Evolutionary conservation across 2,888 invertebrate genomes (phyloP), one percentile per base, ranked within the genome.

Genomic region (Panzeria rudis): DNA sequence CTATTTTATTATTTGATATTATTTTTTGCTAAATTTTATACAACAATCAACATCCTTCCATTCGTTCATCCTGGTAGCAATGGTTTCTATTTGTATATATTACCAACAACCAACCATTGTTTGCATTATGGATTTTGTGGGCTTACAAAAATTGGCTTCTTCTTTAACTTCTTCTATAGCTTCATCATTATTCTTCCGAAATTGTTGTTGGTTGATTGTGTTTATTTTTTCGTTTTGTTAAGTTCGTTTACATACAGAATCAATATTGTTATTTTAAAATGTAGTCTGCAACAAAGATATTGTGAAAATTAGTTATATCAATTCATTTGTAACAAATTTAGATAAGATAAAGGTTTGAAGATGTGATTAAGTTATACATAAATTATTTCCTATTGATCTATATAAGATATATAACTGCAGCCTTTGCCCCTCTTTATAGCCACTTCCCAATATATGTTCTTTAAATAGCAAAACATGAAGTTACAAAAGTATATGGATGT

Each of bases 71-170:
- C 69, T 62, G 44, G 47, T 47, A 69, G 82, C 82, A 76, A 38
- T 82, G 75, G 81, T 62, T 69, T 82, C 75, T 75, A 79, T 77
- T 84, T 81, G 75, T 84, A 69, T 59, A 69, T 79, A 76, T 84
- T 83, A 84, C 84, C 81, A 62, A 32, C 86, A 64, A 59, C 71
- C 69, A 84, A 59, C 71, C 69, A 84, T 84, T 90, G 90, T 91
- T 91, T 91, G 91, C 91, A 87, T 91, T 91, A 91, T 91, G 91
- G 91, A 91, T 91, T 91, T 91, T 89, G 87, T 87, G 88, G 90
- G 91, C 91, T 91, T 91, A 76, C 64, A 77, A 84, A 91, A 91
- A 91, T 90, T 91, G 91, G 91, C 91, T 91, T 91, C 90, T 87
- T 84, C 88, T 83, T 84, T 81, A 79, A 64, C 89, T 89, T 88